A percentile compares a stretch with the other conserved stretches of the same genome.
Evolutionary conservation across 2,113 vertebrate genomes (phyloP).

Genomic region (Cervus canadensis): DNA sequence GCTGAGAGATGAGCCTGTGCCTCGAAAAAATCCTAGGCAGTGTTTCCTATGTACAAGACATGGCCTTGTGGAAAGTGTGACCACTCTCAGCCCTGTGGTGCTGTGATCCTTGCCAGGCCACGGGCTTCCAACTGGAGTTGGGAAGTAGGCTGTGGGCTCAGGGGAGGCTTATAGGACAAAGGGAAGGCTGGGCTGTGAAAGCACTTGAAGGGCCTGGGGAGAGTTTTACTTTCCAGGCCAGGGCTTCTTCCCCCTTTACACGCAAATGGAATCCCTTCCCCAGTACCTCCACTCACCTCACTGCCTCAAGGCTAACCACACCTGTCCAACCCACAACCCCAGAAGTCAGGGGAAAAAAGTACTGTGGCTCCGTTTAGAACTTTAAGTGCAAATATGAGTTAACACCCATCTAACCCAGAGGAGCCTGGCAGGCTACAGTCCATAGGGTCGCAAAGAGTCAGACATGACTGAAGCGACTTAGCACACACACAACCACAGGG

Average conservation of each 20-base stretch:
- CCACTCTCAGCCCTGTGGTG: neutral
- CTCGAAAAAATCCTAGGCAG: neutral
- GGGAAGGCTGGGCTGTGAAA: neutral
- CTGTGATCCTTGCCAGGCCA: neutral
- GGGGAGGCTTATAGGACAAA: rapidly evolving
- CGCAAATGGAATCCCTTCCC: neutral
- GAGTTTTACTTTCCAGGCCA: neutral
- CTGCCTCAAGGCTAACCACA: neutral
- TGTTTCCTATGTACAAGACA: neutral
- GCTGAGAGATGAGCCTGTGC: neutral
- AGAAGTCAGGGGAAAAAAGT: neutral
- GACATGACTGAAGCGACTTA: neutral
- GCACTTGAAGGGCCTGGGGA: neutral
- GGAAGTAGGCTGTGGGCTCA: neutral
- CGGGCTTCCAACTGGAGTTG: neutral
- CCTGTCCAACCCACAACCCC: neutral
- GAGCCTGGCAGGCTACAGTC: neutral
- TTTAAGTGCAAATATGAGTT: neutral
- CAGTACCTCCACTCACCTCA: too few relatives aligned
- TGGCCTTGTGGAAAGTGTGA: neutral
- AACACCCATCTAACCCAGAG: neutral
- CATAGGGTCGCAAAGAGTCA: neutral
- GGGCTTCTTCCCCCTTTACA: neutral
- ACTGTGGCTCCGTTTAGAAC: neutral
- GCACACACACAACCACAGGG: neutral